phyloP scores from a whole-genome alignment of 2,888 invertebrate species.

The Eudemis profundana region DNA sequence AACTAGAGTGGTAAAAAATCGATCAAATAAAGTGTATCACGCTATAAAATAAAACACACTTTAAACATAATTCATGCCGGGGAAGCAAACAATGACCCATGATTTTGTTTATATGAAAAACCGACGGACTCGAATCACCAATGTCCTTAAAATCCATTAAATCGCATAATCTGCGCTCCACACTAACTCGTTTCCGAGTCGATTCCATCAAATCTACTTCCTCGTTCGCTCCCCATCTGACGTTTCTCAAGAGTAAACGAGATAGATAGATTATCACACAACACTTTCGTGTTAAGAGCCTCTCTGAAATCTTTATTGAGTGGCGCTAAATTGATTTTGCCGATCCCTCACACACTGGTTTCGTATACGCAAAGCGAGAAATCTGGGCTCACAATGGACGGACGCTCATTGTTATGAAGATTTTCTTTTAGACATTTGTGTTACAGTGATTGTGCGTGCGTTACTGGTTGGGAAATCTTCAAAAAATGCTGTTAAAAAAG shows the following conservation, averaged over 20 bases:
- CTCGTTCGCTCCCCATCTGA: slow-evolving; percentile 51
- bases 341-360: slow-evolving; percentile 29
- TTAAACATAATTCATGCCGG: too few species aligned
- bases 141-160: too few species aligned
- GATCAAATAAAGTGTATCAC: too few species aligned
- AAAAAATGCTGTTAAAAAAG: too few species aligned
- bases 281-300: slow-evolving; percentile 63
- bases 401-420: slow-evolving; percentile 33
- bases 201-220: slow-evolving; percentile 49
- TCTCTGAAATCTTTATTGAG: slow-evolving; percentile 67
- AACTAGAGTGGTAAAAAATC: too few species aligned
- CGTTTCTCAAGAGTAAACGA: slow-evolving; percentile 55
- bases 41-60: too few species aligned
- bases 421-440: slow-evolving; percentile 26
- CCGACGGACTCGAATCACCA: too few species aligned
- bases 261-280: slow-evolving; percentile 60
- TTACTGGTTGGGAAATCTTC: slow-evolving; percentile 5
- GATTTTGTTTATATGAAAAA: too few species aligned
- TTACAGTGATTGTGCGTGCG: slow-evolving; percentile 14
- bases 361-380: slow-evolving; percentile 35
- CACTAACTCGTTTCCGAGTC: slow-evolving; percentile 5
- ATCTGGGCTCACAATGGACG: slow-evolving; percentile 27
- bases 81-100: too few species aligned
- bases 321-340: slow-evolving; percentile 64
- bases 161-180: not conserved